Percentiles rank a stretch among this genome's conserved stretches.
These are phyloP conservation scores for Gopherus evgoodei DNA, from an alignment of 2,113 vertebrate species.

Conservation along the genomic window DNA sequence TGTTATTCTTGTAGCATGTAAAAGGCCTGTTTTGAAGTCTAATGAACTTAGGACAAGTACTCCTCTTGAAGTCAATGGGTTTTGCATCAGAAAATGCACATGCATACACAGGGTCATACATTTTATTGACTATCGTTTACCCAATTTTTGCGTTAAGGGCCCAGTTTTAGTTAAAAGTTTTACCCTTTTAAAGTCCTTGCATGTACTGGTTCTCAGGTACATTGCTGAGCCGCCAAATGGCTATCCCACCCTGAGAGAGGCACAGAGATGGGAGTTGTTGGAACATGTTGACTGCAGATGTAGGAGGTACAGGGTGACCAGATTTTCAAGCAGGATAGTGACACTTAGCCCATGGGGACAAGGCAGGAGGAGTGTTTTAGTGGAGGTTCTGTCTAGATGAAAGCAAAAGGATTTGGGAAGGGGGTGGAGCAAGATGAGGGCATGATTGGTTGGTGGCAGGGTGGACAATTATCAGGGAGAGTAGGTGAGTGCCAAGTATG, in stretches of 20 bases:
- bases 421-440: constrained; percentile 12
- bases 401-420: neutral
- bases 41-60: neutral
- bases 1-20: constrained; percentile 18
- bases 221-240: neutral
- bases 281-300: neutral
- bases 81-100: neutral
- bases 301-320: neutral
- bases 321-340: constrained; percentile 27
- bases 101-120: neutral
- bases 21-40: neutral
- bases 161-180: neutral
- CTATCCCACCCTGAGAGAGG: neutral
- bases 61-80: neutral
- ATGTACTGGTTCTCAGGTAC: neutral
- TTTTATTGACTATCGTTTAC: neutral
- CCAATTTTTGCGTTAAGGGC: neutral
- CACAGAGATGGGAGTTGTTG: neutral
- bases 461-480: neutral
- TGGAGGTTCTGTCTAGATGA: neutral
- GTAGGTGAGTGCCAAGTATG: constrained; percentile 20
- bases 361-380: neutral
- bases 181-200: neutral
- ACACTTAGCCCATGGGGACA: constrained; percentile 8
- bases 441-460: neutral